Percentiles rank a stretch among this genome's conserved stretches.
Evolutionary conservation across 30 jellyfish, hydroid and myxozoan genomes (phyloP).

Genomic region (Aurelia sp.): DNA sequence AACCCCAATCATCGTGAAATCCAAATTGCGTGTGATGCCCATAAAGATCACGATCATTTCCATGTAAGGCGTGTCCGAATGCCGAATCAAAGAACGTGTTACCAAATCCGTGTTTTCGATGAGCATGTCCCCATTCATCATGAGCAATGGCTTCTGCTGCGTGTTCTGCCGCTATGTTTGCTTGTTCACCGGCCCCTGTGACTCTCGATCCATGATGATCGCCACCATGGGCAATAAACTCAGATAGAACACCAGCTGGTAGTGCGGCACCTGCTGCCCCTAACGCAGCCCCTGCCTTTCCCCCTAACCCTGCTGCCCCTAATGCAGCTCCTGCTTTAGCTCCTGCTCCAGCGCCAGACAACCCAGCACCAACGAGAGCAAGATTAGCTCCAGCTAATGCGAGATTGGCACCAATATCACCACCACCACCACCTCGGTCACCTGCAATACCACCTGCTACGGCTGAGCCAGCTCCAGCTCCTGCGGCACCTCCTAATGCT

Average conservation of each 20-base stretch:
- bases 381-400: slow-evolving; percentile 63
- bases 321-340: background rate
- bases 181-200: slow-evolving; percentile 84
- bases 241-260: slow-evolving; percentile 42
- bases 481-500: slow-evolving; percentile 45
- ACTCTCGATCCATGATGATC: slow-evolving; percentile 37
- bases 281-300: slow-evolving; percentile 14
- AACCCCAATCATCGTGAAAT: slow-evolving; percentile 96
- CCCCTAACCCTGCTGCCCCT: slow-evolving; percentile 21
- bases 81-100: slow-evolving; percentile 76
- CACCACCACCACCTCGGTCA: slow-evolving; percentile 65
- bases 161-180: slow-evolving; percentile 68
- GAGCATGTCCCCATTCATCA: slow-evolving; percentile 74
- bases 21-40: slow-evolving; percentile 95
- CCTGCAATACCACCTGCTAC: slow-evolving; percentile 80
- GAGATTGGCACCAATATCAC: slow-evolving; percentile 26
- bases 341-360: slow-evolving; percentile 54
- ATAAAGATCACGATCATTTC: slow-evolving; percentile 67
- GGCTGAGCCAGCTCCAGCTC: slow-evolving; percentile 55
- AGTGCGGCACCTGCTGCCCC: slow-evolving; percentile 51
- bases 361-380: slow-evolving; percentile 55
- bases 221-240: slow-evolving; percentile 33
- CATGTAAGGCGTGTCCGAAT: slow-evolving; percentile 63
- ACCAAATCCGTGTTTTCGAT: slow-evolving; percentile 46
- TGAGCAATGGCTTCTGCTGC: slow-evolving; percentile 81